Evolutionary conservation across 2,888 invertebrate species (phyloP).

Genomic region (Theristus sp.): DNA sequence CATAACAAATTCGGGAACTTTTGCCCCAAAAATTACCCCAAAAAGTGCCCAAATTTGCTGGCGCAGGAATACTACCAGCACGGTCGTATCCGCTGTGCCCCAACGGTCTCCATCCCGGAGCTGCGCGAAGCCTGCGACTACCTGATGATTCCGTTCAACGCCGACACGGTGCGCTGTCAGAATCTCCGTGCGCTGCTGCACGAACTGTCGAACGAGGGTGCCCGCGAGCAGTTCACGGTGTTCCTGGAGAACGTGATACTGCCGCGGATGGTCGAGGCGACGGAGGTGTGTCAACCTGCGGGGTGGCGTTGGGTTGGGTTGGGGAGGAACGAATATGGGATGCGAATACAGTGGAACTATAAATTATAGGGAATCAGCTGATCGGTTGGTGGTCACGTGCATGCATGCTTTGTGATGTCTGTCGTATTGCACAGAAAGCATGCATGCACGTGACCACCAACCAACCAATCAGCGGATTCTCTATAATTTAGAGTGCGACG

Average conservation of each 20-base stretch:
- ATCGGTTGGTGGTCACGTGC: too few species aligned
- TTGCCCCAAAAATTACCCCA: too few species aligned
- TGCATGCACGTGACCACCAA: too few species aligned
- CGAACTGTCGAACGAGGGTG: slow-evolving; percentile 97
- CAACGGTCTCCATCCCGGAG: slow-evolving; percentile 84
- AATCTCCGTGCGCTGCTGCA: slow-evolving; percentile 61
- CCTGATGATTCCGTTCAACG: slow-evolving; percentile 78
- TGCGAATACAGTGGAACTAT: too few species aligned
- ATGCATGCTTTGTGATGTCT: too few species aligned
- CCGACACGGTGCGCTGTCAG: not conserved
- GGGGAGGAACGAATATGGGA: not conserved
- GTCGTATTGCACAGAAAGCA: too few species aligned
- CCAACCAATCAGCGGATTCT: too few species aligned
- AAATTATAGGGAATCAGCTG: too few species aligned
- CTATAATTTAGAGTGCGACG: too few species aligned
- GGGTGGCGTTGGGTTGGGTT: not conserved
- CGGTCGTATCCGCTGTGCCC: slow-evolving; percentile 78
- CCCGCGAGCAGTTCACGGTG: slow-evolving; percentile 80
- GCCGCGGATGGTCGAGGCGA: slow-evolving; percentile 70
- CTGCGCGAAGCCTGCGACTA: slow-evolving; percentile 96
- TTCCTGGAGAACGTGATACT: slow-evolving; percentile 85
- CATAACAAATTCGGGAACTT: too few species aligned
- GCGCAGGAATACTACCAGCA: slow-evolving; percentile 65
- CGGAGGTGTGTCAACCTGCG: slow-evolving; percentile 32
- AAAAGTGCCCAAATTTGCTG: too few species aligned